Evolutionary conservation across 2,888 invertebrate species (phyloP), one percentile per base, ranked within the genome.

Genomic region (Torymus auratus): DNA sequence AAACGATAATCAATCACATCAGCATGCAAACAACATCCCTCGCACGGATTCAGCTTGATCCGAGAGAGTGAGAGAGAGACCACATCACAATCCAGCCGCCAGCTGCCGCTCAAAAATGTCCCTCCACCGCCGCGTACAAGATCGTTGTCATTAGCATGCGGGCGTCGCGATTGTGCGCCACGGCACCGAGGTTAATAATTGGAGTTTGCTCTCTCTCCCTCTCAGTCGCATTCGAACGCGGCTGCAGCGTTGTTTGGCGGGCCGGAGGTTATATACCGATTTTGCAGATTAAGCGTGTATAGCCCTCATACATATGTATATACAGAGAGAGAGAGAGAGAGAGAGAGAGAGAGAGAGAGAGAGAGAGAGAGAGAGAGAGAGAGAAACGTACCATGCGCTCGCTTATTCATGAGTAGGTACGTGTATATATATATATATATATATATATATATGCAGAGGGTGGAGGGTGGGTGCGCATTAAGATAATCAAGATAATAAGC

Each of bases 401-500:
- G 67, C 55, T 52, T 68, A 72, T 78, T 71, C 60, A 78, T 67
- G 72, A 71, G 41, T 58, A 41, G 41, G 41, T 10, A 41, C 7
- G 41, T 41, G 41, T 41, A 41, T n/a, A n/a, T n/a, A n/a, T n/a
- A n/a, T n/a, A n/a, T n/a, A n/a, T n/a, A n/a, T n/a, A n/a, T n/a
- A n/a, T n/a, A n/a, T n/a, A n/a, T n/a, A n/a, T n/a, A n/a, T 7
- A 41, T 41, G 41, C 41, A 41, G 41, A 41, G 41, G 41, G 1
- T 0, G 41, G 41, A 7, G 41, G 41, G 41, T 41, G 14, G 23
- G 23, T 14, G 14, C 15, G 74, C 58, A 70, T 74, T 74, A 80
- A 80, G 74, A 80, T 80, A 70, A 80, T 80, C 74, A 41, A 74
- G 79, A 74, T 80, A 80, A 80, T 80, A 80, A 80, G 74, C 70